Evolutionary conservation across 2,113 vertebrate species (phyloP).

Genomic region (Eublepharis macularius): DNA sequence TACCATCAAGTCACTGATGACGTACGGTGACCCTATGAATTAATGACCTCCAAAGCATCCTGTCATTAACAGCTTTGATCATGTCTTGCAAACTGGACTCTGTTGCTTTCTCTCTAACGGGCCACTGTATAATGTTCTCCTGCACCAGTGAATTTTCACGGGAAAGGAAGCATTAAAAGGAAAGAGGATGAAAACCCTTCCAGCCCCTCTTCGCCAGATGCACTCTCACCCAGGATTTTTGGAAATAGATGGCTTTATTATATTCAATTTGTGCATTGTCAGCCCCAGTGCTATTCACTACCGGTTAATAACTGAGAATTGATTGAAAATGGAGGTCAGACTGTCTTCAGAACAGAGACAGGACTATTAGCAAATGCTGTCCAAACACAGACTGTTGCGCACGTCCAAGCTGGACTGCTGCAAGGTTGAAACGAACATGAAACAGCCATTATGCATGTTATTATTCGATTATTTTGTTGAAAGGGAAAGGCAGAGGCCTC

Average conservation of each 20-base stretch:
- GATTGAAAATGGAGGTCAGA: conserved; percentile 51
- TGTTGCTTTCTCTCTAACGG: too few relatives aligned
- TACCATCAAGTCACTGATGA: too few relatives aligned
- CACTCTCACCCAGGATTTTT: conserved; percentile 17
- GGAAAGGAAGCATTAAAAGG: background rate
- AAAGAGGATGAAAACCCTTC: background rate
- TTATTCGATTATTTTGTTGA: background rate
- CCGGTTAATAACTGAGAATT: conserved; percentile 55
- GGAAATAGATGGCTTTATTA: conserved; percentile 26
- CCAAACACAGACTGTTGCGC: background rate
- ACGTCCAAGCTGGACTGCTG: background rate
- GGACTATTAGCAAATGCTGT: conserved; percentile 7
- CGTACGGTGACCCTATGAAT: too few relatives aligned
- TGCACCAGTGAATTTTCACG: background rate
- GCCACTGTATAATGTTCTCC: too few relatives aligned
- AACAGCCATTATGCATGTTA: background rate
- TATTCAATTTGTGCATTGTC: conserved; percentile 51
- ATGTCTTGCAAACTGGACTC: too few relatives aligned
- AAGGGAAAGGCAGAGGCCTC: background rate
- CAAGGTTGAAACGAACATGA: conserved; percentile 22
- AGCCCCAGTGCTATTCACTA: conserved; percentile 34
- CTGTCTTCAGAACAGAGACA: background rate
- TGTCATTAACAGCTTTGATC: too few relatives aligned
- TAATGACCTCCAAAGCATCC: too few relatives aligned
- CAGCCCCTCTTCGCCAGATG: background rate